These are phyloP conservation scores for Eupeodes latifasciatus DNA, from an alignment of 2,888 invertebrate species.

Conservation along the genomic window DNA sequence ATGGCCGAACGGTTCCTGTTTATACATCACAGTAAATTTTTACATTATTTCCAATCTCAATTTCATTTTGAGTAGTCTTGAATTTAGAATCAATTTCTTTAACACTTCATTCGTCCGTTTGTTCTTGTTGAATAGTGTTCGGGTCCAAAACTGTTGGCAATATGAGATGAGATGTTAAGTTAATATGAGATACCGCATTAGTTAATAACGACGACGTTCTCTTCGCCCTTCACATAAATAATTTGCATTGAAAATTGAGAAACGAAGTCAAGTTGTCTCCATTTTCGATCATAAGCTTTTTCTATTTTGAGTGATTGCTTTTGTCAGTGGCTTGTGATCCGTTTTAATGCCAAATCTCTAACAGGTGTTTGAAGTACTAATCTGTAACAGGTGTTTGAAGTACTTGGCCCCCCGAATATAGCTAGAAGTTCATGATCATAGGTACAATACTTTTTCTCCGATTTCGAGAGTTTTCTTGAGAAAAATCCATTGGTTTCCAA, in stretches of 20 bases:
- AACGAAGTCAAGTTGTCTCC: slow-evolving; percentile 16
- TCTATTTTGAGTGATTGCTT: not conserved
- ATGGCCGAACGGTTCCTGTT: slow-evolving; percentile 70
- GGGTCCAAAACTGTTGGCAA: not conserved
- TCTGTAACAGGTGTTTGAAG: slow-evolving; percentile 9
- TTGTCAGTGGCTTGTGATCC: slow-evolving; percentile 8
- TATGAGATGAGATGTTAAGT: not conserved
- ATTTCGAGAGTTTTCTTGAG: slow-evolving; percentile 1
- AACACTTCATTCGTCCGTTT: slow-evolving; percentile 1
- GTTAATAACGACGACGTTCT: not conserved
- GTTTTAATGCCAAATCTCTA: slow-evolving; percentile 5
- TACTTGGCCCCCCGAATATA: not conserved
- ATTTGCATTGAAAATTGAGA: not conserved
- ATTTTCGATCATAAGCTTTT: not conserved
- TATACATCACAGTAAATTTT: slow-evolving; percentile 75
- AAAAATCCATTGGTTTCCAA: not conserved
- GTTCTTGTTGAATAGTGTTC: not conserved
- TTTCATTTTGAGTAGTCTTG: too few species aligned
- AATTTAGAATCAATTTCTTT: slow-evolving; percentile 4
- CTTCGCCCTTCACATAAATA: not conserved
- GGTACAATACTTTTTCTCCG: not conserved
- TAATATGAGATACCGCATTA: not conserved
- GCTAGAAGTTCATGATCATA: slow-evolving; percentile 20
- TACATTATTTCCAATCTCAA: slow-evolving; percentile 15
- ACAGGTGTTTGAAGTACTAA: too few species aligned